Evolutionary conservation across 2,113 vertebrate genomes (phyloP).

Genomic region (Euleptes europaea): DNA sequence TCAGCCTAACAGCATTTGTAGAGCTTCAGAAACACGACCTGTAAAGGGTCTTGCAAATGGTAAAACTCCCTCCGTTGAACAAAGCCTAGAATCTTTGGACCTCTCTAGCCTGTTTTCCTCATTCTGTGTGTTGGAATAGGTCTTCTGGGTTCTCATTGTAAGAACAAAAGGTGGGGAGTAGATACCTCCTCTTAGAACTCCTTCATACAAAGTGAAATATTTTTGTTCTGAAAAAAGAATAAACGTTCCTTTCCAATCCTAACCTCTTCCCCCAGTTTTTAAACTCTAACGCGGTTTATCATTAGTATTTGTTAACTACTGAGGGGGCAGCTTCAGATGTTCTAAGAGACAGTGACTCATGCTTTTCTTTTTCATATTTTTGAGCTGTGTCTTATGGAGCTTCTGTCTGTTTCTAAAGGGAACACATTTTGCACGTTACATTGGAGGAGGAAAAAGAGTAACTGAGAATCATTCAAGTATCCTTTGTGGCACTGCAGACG

Average conservation of each 20-base stretch:
- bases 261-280: neutral
- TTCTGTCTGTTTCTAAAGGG: neutral
- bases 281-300: neutral
- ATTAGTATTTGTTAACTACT: neutral
- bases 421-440: neutral
- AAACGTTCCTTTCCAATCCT: neutral
- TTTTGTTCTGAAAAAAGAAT: neutral
- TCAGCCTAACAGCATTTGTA: neutral
- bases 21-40: neutral
- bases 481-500: neutral
- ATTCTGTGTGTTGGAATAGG: neutral
- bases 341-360: neutral
- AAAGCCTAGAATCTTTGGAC: neutral
- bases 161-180: neutral
- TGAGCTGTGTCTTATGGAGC: neutral
- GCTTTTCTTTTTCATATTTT: neutral
- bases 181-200: neutral
- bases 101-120: neutral
- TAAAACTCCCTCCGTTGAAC: neutral
- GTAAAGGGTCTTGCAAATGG: neutral
- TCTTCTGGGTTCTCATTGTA: neutral
- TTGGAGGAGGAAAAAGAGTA: neutral
- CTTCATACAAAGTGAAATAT: neutral
- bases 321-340: neutral
- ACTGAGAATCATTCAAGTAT: neutral